phyloP scores from a whole-genome alignment of 2,888 invertebrate species.

The Operophtera brumata region DNA sequence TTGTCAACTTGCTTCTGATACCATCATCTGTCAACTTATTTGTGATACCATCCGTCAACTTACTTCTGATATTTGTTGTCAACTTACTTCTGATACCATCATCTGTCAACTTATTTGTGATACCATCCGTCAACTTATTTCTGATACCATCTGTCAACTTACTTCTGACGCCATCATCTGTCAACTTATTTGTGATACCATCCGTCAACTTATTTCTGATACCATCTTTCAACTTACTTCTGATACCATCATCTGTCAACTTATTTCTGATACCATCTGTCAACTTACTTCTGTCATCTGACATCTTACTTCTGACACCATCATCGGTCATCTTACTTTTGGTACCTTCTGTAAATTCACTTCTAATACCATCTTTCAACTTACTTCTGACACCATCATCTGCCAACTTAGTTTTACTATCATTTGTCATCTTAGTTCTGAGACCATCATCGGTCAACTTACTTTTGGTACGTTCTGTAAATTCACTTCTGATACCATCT shows the following conservation, averaged over 20 bases:
- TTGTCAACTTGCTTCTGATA: not conserved
- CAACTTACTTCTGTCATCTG: not conserved
- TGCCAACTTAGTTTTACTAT: not conserved
- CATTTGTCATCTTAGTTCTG: not conserved
- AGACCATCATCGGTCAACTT: not conserved
- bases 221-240: not conserved
- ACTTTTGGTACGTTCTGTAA: not conserved
- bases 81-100: not conserved
- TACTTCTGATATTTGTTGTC: not conserved
- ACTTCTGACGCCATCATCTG: not conserved
- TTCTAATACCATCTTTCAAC: not conserved
- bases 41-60: not conserved
- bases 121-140: constrained; percentile 1
- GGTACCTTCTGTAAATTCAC: too few species aligned
- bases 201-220: constrained; percentile 1
- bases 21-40: not conserved
- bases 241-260: not conserved
- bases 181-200: too few species aligned
- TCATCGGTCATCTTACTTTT: not conserved
- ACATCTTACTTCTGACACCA: not conserved
- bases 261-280: not conserved
- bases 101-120: too few species aligned
- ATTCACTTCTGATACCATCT: not conserved
- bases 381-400: not conserved
- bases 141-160: not conserved